Evolutionary conservation across 2,888 invertebrate species (phyloP), one percentile per base, ranked within the genome.

Genomic region (Habrosyne pyritoides): DNA sequence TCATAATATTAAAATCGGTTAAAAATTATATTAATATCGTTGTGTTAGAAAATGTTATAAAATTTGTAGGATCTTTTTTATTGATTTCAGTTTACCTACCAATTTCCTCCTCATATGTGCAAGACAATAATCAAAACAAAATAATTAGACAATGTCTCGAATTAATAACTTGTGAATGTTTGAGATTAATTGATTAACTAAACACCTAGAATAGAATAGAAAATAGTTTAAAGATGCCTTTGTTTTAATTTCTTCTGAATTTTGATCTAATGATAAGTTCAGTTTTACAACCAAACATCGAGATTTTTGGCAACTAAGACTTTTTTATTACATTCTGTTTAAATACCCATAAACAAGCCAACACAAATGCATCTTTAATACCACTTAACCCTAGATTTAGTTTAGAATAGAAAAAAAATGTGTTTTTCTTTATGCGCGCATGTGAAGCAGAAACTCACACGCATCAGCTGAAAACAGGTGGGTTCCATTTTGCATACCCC

Each of bases 391-490:
- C 33, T 28, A 47, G n/a, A 55, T 24, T 54, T 42, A 42, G 52
- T 55, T 57, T 61, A 73, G 74, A 52, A 58, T 83, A 81, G 79
- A 75, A 59, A 72, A 81, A 84, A 82, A 66, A 67, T 61, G 69
- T 75, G 60, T 82, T 81, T 77, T 75, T 71, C 64, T 83, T 81
- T 81, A 73, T 85, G 63, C 81, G 81, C 86, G 86, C 89, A 90
- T 89, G 89, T 83, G 79, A 77, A 64, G 85, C 87, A 86, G 91
- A 83, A 69, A 68, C 70, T 53, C 88, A 84, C 61, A 84, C 77
- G 63, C 88, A 81, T 63, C 87, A 85, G 77, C 82, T 73, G 83
- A 90, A 87, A 69, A 77, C 80, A 91, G 91, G 91, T 91, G 82
- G 88, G 91, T 87, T 63, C 60, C 59, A 62, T 56, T 55, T 54